Evolutionary conservation across 2,113 vertebrate species (phyloP).

Genomic region (Hiodon alosoides): DNA sequence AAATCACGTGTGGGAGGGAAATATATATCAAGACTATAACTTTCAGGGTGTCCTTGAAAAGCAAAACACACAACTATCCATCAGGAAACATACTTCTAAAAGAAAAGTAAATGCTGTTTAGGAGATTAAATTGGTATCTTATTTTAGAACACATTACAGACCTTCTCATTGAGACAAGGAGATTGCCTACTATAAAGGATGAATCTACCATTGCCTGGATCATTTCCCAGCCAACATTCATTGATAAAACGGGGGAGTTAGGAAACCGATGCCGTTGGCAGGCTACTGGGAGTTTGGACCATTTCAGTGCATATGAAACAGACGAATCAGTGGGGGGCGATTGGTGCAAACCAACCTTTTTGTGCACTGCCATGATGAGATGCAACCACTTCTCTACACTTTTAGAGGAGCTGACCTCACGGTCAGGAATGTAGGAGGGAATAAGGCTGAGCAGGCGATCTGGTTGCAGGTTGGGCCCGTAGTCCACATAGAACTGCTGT

Average conservation of each 20-base stretch:
- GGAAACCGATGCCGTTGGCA: too few species aligned
- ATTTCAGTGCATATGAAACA: neutral
- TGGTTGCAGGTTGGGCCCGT: slow-evolving; percentile 82
- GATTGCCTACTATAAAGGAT: neutral
- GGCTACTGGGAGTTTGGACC: neutral
- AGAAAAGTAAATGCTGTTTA: neutral
- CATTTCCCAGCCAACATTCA: neutral
- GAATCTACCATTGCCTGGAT: neutral
- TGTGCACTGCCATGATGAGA: slow-evolving; percentile 88
- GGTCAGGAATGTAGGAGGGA: slow-evolving; percentile 89
- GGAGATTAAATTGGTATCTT: neutral
- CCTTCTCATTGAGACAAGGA: neutral
- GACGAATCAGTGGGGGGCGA: neutral
- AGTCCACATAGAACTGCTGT: slow-evolving; percentile 94
- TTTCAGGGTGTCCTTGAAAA: neutral
- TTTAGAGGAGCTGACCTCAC: slow-evolving; percentile 82
- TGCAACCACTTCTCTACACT: slow-evolving; percentile 94
- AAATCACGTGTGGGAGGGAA: neutral
- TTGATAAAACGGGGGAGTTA: neutral
- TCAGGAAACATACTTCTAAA: neutral
- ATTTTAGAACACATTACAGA: neutral
- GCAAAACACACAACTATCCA: neutral
- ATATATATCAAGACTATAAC: neutral
- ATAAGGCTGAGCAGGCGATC: slow-evolving; percentile 87
- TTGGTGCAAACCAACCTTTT: slow-evolving; percentile 72